Conservation (phyloP, 2,113 vertebrate species). For the Eptesicus fuscus region DNA sequence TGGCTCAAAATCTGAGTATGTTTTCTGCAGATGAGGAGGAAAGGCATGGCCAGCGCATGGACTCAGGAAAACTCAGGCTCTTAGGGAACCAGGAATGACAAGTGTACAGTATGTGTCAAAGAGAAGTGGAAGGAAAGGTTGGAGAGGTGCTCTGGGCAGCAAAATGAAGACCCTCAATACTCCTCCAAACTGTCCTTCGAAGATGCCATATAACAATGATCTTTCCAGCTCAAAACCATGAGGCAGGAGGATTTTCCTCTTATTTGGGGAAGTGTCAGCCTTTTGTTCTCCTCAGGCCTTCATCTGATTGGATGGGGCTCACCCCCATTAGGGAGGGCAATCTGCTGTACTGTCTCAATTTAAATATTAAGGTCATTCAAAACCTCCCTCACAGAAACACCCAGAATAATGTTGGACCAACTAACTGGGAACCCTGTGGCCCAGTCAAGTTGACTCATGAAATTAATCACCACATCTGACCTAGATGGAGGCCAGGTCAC, state of each 20-base stretch:
- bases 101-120: too few relatives aligned
- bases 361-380: not conserved
- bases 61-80: not conserved
- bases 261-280: not conserved
- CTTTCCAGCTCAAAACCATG: not conserved
- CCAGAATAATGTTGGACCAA: not conserved
- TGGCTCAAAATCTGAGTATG: not conserved
- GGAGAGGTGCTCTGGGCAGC: not conserved
- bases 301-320: not conserved
- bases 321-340: not conserved
- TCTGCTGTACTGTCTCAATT: not conserved
- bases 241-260: not conserved
- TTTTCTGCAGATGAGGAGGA: not conserved
- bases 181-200: not conserved
- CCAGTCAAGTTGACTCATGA: not conserved
- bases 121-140: not conserved
- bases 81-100: not conserved
- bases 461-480: not conserved
- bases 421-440: not conserved
- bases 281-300: not conserved
- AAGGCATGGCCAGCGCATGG: not conserved
- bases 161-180: not conserved
- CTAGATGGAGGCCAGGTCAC: not conserved
- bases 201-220: not conserved
- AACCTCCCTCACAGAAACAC: not conserved